phyloP scores from a whole-genome alignment of 2,888 invertebrate genomes.

The Drosophila affinis region DNA sequence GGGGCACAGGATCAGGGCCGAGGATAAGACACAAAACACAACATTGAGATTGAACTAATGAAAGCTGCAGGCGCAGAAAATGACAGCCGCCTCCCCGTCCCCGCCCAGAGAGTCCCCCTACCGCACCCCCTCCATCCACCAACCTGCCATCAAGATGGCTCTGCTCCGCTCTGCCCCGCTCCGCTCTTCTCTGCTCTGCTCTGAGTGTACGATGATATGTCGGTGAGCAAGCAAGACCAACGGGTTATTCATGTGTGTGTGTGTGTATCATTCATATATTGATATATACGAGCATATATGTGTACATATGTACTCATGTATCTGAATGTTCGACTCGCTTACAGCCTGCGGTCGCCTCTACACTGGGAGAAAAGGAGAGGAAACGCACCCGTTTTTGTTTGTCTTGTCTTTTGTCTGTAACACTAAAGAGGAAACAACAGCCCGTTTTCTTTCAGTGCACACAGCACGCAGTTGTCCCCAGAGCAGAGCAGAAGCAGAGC shows the following conservation, averaged over 20 bases:
- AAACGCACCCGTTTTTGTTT: no score
- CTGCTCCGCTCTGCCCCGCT: not conserved
- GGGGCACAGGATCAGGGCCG: slow-evolving; percentile 17
- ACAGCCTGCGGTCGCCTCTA: slow-evolving; percentile 20
- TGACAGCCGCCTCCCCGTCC: slow-evolving; percentile 12
- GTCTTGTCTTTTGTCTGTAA: not conserved
- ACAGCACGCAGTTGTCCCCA: slow-evolving; percentile 26
- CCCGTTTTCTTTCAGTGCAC: slow-evolving; percentile 10
- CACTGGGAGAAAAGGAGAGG: not conserved
- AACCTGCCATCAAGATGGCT: not conserved
- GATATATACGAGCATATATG: not conserved
- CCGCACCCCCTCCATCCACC: not conserved
- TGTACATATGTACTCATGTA: not conserved
- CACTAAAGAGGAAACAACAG: not conserved
- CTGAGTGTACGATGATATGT: slow-evolving; percentile 47
- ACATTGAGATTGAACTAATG: slow-evolving; percentile 72
- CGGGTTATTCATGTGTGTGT: slow-evolving; percentile 53
- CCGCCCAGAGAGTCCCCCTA: not conserved
- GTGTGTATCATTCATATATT: not conserved
- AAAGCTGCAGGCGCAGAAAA: slow-evolving; percentile 65
- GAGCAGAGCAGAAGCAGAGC: not conserved
- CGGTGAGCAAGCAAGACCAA: slow-evolving; percentile 41
- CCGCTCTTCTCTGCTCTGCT: not conserved
- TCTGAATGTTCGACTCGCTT: slow-evolving; percentile 17
- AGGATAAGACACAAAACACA: slow-evolving; percentile 46